Evolutionary conservation across 1,140 invertebrate species (phyloP), one percentile per base, ranked within the genome.

Genomic region (Bombyx mori): DNA sequence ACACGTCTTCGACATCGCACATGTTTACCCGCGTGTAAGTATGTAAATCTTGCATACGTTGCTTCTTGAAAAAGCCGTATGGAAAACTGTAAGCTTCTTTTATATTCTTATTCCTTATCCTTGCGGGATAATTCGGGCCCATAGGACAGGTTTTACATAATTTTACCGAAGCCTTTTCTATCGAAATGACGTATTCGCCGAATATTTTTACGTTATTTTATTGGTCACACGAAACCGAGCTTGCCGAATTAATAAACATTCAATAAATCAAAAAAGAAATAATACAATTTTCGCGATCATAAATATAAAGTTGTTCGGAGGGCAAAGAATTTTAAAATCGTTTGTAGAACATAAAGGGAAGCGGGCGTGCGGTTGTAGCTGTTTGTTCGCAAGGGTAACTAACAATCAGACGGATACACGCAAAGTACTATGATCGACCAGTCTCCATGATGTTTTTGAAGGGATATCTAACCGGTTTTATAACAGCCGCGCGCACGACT

Each of bases 101-200:
- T 85, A 80, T 82, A 83, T 86, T 85, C 76, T 75, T 74, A 71
- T 77, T 82, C 75, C 74, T 78, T 81, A 84, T 82, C 76, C 82
- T 82, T 79, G 72, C 64, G 71, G 77, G 75, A 85, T 86, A 81
- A 86, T 85, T 83, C 78, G 72, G 71, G 66, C 79, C 72, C 73
- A 81, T 75, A 79, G 75, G 78, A 81, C 73, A 78, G 78, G 77
- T 81, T 85, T 84, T 77, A 81, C 80, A 85, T 86, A 85, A 84
- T 82, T 84, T 84, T 68, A 63, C 69, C 68, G 68, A 67, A 72
- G 77, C 67, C 75, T 64, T 79, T 82, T 81, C 70, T 71, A 73
- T 76, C 68, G 59, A 35, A 35, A 35, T 35, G 26, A 35, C 67
- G 63, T 60, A 66, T 77, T 71, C 64, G 63, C 61, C 55, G 58